Evolutionary conservation across 2,888 invertebrate species (phyloP), one percentile per base, ranked within the genome.

Genomic region (Dendrolimus pini): DNA sequence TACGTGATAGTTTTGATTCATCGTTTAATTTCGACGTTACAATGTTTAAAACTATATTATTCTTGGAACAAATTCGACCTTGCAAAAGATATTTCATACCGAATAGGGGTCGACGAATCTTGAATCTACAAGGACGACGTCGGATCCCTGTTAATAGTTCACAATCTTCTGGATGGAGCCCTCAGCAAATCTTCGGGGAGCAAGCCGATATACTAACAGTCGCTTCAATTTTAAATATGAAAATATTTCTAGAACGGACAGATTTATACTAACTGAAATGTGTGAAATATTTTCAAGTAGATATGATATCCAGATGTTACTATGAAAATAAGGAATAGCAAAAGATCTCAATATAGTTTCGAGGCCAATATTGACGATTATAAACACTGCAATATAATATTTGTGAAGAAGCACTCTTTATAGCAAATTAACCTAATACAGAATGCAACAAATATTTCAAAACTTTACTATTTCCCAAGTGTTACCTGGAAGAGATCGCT

Each of bases 121-220:
- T 68, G 74, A 70, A 73, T 74, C 70, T 72, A 62, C 63, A 67
- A 75, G 71, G 69, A 67, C 68, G 65, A 60, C 60, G 65, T 63
- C 64, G 63, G 66, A 66, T 61, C 65, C 66, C 64, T 69, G 72
- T 77, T 78, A 79, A 80, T 81, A 78, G 78, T 78, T 75, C 72
- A 70, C 77, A 78, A 79, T 79, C 77, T 80, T 76, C 73, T 65
- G 65, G 70, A 68, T 65, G 70, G 64, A 74, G 68, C 66, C 68
- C 62, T 63, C 70, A 67, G 69, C 67, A 77, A 81, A 77, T 73
- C 78, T 77, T 65, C 58, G 61, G 75, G 73, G 74, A 75, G 61
- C 30, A 30, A 30, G 30, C 63, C 54, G 57, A 58, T 56, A 57
- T 56, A 30, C 30, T 30, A 30, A 30, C 30, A 30, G 56, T 58